phyloP scores from a whole-genome alignment of 2,888 invertebrate genomes.

The Mechanitis messenoides region DNA sequence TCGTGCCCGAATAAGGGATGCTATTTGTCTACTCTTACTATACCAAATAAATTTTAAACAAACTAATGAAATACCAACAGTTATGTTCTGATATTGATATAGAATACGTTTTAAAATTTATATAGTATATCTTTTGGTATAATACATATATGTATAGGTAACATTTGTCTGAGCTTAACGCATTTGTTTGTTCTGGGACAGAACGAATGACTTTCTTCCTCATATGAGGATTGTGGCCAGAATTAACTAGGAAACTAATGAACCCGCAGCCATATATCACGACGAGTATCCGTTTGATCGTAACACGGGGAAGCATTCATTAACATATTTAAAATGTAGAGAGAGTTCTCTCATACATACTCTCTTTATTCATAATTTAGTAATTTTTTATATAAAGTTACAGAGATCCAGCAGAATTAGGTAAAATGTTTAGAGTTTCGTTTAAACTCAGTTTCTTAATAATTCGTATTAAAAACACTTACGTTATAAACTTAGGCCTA shows the following conservation, averaged over 20 bases:
- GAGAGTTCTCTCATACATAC: not conserved
- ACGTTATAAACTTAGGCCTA: no score
- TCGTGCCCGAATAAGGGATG: slow-evolving; percentile 42
- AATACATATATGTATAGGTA: not conserved
- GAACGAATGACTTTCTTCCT: slow-evolving; percentile 50
- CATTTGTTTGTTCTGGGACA: slow-evolving; percentile 15
- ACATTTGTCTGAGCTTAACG: not conserved
- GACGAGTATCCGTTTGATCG: slow-evolving; percentile 33
- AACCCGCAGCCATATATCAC: slow-evolving; percentile 54
- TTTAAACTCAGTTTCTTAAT: no score
- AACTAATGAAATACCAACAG: not conserved
- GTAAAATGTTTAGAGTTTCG: no score
- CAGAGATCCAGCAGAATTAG: no score
- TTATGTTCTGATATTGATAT: no score
- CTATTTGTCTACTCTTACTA: slow-evolving; percentile 12
- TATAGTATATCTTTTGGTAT: no score
- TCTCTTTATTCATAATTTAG: no score
- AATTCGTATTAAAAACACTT: no score
- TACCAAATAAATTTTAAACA: not conserved
- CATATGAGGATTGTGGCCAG: slow-evolving; percentile 45
- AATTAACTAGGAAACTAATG: slow-evolving; percentile 60
- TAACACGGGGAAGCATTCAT: slow-evolving; percentile 17
- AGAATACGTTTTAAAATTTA: no score
- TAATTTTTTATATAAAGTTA: no score
- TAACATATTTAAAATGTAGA: not conserved